Conservation (phyloP, 2,113 vertebrate genomes). For the Cebidichthys violaceus region DNA sequence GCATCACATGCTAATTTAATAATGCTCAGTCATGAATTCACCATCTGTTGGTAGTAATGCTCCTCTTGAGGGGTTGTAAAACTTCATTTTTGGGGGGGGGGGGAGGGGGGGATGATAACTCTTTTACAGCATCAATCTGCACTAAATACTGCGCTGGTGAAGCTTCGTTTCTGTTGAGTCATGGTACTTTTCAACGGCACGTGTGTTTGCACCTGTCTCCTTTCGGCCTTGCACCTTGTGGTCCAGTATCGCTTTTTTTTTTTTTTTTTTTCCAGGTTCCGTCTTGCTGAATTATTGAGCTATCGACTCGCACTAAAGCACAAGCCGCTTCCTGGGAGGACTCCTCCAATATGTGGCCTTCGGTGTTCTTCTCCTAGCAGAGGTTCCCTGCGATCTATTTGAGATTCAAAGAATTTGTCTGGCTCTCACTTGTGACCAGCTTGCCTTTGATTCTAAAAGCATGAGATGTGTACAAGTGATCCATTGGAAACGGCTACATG, state of each 20-base stretch:
- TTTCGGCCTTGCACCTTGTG: conserved; percentile 4
- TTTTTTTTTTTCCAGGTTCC: conserved; percentile 8
- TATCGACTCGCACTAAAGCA: neutral
- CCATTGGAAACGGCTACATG: neutral
- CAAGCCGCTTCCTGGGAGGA: conserved; percentile 4
- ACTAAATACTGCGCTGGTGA: neutral
- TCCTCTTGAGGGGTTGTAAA: neutral
- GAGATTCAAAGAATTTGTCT: neutral
- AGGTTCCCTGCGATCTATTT: neutral
- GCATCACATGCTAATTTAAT: conserved; percentile 28
- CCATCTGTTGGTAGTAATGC: neutral
- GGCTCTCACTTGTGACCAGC: conserved; percentile 8
- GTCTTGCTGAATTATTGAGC: conserved; percentile 19
- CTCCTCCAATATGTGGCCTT: conserved; percentile 14
- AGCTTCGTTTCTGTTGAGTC: neutral
- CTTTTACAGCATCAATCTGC: neutral
- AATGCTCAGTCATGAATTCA: conserved; percentile 8
- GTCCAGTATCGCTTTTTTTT: neutral
- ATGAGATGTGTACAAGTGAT: neutral
- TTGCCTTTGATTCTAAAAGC: neutral
- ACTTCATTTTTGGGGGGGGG: neutral
- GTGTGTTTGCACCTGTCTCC: neutral
- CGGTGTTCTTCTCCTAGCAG: neutral
- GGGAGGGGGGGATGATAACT: neutral
- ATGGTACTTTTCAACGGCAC: neutral